Percentiles rank a stretch among this genome's conserved stretches.
These are phyloP conservation scores for Heliconius charithonia DNA, from an alignment of 2,888 invertebrate species.

Conservation along the genomic window DNA sequence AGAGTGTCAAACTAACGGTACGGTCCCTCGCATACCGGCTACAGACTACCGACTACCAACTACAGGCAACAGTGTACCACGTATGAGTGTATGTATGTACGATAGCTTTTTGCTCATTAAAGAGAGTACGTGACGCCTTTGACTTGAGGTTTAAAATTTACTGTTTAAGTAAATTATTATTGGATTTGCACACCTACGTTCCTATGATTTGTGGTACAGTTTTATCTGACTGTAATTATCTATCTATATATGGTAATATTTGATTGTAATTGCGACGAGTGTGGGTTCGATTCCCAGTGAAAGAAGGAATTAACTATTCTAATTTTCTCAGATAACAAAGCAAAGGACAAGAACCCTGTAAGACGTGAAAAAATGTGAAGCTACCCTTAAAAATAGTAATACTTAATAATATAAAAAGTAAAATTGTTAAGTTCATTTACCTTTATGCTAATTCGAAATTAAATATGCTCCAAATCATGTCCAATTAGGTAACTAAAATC, in stretches of 20 bases:
- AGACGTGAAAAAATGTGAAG: no score
- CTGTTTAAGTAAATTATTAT: not conserved
- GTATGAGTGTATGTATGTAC: not conserved
- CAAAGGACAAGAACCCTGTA: no score
- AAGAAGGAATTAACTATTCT: no score
- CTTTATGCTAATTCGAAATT: no score
- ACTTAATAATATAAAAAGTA: no score
- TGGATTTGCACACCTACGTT: not conserved
- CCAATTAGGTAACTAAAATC: no score
- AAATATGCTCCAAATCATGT: no score
- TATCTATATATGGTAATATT: not conserved
- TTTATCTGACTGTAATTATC: not conserved
- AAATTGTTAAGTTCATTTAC: no score
- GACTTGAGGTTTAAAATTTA: not conserved
- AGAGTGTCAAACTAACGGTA: slow-evolving; percentile 16
- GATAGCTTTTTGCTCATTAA: slow-evolving; percentile 8
- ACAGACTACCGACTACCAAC: not conserved
- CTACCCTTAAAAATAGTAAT: no score
- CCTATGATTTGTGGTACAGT: not conserved
- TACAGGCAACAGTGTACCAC: not conserved
- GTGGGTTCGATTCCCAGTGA: not conserved
- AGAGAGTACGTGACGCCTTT: not conserved
- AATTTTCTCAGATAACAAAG: no score
- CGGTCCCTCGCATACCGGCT: not conserved
- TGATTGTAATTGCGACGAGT: not conserved